Evolutionary conservation across 2,888 invertebrate species (phyloP).

Genomic region (Melanophora roralis): DNA sequence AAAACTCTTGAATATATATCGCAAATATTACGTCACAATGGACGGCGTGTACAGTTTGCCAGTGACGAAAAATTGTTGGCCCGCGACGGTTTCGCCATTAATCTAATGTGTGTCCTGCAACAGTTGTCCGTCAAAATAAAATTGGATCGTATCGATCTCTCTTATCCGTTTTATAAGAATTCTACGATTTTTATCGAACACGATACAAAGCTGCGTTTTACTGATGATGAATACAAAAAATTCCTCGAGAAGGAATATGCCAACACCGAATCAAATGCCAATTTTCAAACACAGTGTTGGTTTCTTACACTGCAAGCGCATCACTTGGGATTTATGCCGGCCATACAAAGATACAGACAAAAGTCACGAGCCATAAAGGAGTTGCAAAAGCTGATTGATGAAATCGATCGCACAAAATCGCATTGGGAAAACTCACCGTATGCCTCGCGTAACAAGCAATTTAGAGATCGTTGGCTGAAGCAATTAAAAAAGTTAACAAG

Average conservation of each 20-base stretch:
- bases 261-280: conserved; percentile 79
- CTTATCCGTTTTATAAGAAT: conserved; percentile 91
- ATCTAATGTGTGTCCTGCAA: conserved; percentile 93
- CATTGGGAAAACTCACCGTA: conserved; percentile 88
- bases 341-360: conserved; percentile 89
- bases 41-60: conserved; percentile 92
- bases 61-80: conserved; percentile 91
- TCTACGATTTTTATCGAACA: conserved; percentile 85
- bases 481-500: conserved; percentile 88
- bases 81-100: conserved; percentile 97
- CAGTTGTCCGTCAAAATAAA: conserved; percentile 93
- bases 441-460: conserved; percentile 87
- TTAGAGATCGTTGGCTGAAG: conserved; percentile 91
- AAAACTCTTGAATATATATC: conserved; percentile 88
- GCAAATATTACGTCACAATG: conserved; percentile 86
- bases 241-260: conserved; percentile 69
- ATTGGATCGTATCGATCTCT: conserved; percentile 91
- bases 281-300: conserved; percentile 98
- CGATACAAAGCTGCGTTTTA: conserved; percentile 90
- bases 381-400: conserved; percentile 91
- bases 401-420: conserved; percentile 87
- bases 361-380: conserved; percentile 84
- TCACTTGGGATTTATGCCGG: conserved; percentile 93
- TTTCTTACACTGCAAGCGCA: conserved; percentile 96
- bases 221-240: conserved; percentile 85